Conservation (phyloP, 2,113 vertebrate genomes). For the Carollia perspicillata region DNA sequence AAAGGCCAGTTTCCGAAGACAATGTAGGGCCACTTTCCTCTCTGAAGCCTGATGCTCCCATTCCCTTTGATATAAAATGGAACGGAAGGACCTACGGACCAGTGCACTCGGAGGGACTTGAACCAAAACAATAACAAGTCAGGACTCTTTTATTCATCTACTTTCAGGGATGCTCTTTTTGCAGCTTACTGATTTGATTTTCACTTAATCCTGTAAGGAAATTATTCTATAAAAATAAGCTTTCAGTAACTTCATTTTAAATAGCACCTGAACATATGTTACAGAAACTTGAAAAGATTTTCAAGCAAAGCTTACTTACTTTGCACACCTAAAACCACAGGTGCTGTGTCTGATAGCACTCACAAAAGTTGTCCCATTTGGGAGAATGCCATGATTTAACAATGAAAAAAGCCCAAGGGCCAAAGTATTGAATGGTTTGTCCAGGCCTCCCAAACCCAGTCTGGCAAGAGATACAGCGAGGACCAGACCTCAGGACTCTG, state of each 20-base stretch:
- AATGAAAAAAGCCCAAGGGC: neutral
- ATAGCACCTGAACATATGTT: neutral
- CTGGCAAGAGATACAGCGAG: neutral
- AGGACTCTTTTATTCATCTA: neutral
- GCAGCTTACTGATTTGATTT: neutral
- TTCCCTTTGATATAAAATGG: neutral
- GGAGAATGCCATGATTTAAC: neutral
- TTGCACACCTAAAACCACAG: neutral
- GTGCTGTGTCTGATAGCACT: neutral
- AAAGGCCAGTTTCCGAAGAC: neutral
- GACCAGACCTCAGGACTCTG: neutral
- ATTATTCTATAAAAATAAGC: slow-evolving; percentile 16
- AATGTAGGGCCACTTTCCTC: neutral
- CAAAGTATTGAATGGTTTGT: neutral
- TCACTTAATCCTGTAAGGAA: neutral
- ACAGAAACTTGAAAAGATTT: neutral
- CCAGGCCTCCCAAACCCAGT: neutral
- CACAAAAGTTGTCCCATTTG: neutral
- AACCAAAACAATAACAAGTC: neutral
- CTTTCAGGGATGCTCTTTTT: neutral
- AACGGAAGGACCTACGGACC: neutral
- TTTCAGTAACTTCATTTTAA: neutral
- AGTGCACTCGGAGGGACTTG: neutral
- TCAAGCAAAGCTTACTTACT: neutral
- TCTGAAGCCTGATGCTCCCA: neutral